These are phyloP conservation scores for Chlamydotis undulata DNA, from an alignment of 2,113 vertebrate genomes.

Conservation along the genomic window DNA sequence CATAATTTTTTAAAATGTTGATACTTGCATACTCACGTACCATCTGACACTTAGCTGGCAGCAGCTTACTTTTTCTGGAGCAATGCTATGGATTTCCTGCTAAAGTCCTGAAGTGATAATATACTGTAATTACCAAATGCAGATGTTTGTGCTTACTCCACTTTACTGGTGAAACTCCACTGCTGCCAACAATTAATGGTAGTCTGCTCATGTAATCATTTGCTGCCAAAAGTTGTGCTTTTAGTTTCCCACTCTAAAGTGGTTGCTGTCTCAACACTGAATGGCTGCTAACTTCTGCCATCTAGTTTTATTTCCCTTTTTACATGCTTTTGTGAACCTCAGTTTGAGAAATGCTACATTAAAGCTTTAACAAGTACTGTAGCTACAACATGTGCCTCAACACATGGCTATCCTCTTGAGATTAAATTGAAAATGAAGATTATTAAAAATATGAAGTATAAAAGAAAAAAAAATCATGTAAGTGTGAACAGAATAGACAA, in stretches of 20 bases:
- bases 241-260: background rate
- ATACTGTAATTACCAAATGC: background rate
- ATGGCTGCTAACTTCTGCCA: background rate
- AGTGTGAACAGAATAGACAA: background rate
- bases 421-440: conserved; percentile 45
- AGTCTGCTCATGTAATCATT: background rate
- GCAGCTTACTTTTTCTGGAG: background rate
- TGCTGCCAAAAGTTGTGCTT: background rate
- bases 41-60: background rate
- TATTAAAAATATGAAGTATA: background rate
- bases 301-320: background rate
- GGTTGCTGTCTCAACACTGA: background rate
- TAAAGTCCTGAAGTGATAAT: background rate
- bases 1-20: background rate
- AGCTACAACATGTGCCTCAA: background rate
- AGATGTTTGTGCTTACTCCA: background rate
- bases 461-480: background rate
- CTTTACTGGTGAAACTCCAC: background rate
- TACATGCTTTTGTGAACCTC: background rate
- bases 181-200: background rate
- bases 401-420: background rate
- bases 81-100: background rate
- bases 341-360: background rate
- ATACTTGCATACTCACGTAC: background rate
- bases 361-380: background rate